Percentiles rank a stretch among this genome's conserved stretches.
Conservation (phyloP, 2,888 invertebrate genomes). For the Trachelus troglodyta region DNA sequence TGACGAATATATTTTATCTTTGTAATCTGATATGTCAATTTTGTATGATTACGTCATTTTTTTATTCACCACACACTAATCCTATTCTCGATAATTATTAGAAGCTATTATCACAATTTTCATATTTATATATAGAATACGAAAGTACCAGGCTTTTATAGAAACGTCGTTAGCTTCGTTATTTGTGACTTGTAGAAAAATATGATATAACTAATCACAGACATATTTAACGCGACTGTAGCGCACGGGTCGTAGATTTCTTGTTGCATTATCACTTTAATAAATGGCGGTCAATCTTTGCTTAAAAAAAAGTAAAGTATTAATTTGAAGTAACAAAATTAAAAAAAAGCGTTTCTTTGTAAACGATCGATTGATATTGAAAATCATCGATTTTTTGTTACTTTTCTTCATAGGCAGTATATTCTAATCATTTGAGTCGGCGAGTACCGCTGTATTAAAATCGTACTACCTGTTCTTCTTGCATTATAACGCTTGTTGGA, state of each 20-base stretch:
- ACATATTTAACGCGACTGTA: background rate
- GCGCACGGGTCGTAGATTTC: too few species aligned
- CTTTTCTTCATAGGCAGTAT: background rate
- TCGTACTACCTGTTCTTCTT: background rate
- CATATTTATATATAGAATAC: background rate
- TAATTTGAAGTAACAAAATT: background rate
- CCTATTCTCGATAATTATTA: background rate
- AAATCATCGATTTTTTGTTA: background rate
- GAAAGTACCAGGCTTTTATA: constrained; percentile 26
- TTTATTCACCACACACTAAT: background rate
- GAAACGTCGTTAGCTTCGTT: constrained; percentile 41
- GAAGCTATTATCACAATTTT: background rate
- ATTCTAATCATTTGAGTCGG: background rate
- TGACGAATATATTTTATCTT: background rate
- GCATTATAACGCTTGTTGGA: background rate
- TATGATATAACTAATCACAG: constrained; percentile 17
- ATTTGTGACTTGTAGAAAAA: constrained; percentile 35
- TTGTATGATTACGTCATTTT: background rate
- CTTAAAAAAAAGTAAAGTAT: background rate
- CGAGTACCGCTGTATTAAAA: background rate
- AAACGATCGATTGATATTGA: background rate
- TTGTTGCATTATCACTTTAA: background rate
- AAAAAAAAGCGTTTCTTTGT: background rate
- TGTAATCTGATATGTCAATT: background rate
- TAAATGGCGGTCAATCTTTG: background rate